Conservation (phyloP, 2,888 invertebrate species). For the Xestia ashworthii region DNA sequence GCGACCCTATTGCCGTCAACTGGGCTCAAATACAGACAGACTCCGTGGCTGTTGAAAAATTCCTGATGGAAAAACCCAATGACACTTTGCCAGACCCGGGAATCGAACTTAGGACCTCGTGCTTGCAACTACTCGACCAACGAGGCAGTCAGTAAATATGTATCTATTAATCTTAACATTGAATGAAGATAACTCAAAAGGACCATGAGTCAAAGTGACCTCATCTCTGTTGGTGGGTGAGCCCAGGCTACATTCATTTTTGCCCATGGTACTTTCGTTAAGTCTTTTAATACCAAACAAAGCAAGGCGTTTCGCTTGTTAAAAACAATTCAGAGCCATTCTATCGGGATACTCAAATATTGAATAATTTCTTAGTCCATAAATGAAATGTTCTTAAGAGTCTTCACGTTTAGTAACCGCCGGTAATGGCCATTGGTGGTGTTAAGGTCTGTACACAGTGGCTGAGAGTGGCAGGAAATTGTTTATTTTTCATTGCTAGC, state of each 20-base stretch:
- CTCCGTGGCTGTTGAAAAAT: no score
- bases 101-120: no score
- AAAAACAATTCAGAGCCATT: conserved; percentile 52
- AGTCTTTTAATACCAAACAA: not conserved
- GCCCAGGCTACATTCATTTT: no score
- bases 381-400: conserved; percentile 67
- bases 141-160: not conserved
- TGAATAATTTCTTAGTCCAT: conserved; percentile 63
- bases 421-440: conserved; percentile 60
- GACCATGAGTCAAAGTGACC: no score
- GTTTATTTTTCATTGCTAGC: not conserved
- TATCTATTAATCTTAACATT: not conserved
- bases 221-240: no score
- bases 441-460: conserved; percentile 30
- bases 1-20: no score
- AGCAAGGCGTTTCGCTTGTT: not conserved
- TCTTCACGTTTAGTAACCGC: conserved; percentile 64
- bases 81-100: no score
- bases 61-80: no score
- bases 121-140: no score
- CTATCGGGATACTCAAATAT: conserved; percentile 50
- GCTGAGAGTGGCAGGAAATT: not conserved
- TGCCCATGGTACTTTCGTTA: not conserved
- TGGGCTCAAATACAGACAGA: no score
- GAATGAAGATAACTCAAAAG: not conserved